A percentile compares a stretch with the other conserved stretches of the same genome.
phyloP scores from a whole-genome alignment of 1,140 invertebrate genomes.

The Globodera rostochiensis region DNA sequence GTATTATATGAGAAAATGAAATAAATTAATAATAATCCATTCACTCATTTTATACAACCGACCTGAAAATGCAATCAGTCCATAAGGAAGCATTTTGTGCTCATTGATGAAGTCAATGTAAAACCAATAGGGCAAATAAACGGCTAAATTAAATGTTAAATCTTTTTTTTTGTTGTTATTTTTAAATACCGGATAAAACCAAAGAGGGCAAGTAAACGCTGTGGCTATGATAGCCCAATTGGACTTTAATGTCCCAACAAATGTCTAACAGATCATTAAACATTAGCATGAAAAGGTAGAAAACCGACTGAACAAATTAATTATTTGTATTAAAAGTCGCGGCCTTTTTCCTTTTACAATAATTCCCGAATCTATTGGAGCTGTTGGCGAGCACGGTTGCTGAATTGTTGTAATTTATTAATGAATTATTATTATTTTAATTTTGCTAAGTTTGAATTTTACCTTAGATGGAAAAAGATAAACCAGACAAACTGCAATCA shows the following conservation, averaged over 20 bases:
- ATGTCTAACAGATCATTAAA: not conserved
- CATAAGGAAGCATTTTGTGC: not conserved
- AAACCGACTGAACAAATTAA: not conserved
- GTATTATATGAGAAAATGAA: too few relatives aligned
- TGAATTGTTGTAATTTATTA: too few relatives aligned
- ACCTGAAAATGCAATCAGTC: not conserved
- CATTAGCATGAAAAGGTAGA: not conserved
- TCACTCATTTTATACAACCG: not conserved
- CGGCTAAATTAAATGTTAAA: not conserved
- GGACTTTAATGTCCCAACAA: not conserved
- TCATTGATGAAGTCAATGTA: not conserved
- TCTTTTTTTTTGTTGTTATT: not conserved
- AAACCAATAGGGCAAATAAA: not conserved
- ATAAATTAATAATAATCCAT: too few relatives aligned
- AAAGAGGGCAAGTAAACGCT: not conserved
- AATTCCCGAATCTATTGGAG: too few relatives aligned
- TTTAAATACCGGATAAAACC: not conserved
- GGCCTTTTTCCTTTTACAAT: too few relatives aligned
- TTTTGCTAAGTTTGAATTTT: not conserved
- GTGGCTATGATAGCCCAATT: not conserved
- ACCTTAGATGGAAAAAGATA: not conserved
- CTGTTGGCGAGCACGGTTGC: too few relatives aligned
- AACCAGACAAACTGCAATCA: too few relatives aligned
- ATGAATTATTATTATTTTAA: too few relatives aligned
- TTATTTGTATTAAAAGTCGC: too few relatives aligned